Percentiles rank a stretch among this genome's conserved stretches.
Evolutionary conservation across 64 coral and sea anemone species (phyloP).

Genomic region (Stichodactyla mertensii): DNA sequence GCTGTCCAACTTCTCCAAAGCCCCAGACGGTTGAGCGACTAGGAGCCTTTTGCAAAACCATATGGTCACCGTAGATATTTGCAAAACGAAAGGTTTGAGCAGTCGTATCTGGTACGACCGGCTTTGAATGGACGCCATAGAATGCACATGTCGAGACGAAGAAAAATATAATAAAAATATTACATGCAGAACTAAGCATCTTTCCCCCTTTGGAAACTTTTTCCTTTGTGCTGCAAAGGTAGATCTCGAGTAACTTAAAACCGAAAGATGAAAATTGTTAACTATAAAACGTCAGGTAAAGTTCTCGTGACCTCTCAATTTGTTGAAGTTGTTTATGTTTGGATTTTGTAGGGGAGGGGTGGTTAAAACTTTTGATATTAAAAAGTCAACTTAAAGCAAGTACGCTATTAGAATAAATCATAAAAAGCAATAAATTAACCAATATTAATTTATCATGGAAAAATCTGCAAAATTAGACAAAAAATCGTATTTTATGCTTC

Average conservation of each 20-base stretch:
- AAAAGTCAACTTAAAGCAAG: too few species aligned
- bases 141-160: not conserved
- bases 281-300: not conserved
- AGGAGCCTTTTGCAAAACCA: conserved; percentile 87
- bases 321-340: not conserved
- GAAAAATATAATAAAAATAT: not conserved
- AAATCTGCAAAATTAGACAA: too few species aligned
- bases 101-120: not conserved
- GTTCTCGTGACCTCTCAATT: not conserved
- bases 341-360: not conserved
- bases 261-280: not conserved
- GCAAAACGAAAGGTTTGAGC: conserved; percentile 66
- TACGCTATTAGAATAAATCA: not conserved
- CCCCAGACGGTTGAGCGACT: conserved; percentile 78
- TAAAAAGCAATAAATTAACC: not conserved
- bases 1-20: conserved; percentile 72
- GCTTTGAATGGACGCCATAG: not conserved
- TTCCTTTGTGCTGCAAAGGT: not conserved
- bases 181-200: not conserved
- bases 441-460: too few species aligned
- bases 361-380: not conserved
- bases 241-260: not conserved
- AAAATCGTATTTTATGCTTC: too few species aligned
- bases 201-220: not conserved
- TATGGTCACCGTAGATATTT: conserved; percentile 86